Percentiles rank a stretch among this genome's conserved stretches.
Conservation (phyloP, 2,888 invertebrate species). For the Yponomeuta malinellus region DNA sequence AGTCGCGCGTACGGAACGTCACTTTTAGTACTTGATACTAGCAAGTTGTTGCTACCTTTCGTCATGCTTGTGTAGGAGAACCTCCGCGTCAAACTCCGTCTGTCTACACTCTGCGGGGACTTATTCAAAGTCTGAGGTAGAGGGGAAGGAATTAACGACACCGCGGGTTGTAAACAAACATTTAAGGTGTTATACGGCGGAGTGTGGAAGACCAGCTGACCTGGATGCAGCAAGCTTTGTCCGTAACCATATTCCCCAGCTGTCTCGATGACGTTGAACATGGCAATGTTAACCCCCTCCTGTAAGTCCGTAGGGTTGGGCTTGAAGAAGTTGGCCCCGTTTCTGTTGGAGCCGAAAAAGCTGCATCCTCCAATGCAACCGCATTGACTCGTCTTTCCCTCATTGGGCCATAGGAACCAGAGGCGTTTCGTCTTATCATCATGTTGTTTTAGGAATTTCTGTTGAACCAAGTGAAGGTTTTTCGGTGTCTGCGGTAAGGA, state of each 20-base stretch:
- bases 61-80: conserved; percentile 68
- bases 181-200: conserved; percentile 89
- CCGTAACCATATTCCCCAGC: conserved; percentile 94
- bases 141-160: conserved; percentile 61
- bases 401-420: conserved; percentile 95
- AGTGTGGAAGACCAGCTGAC: conserved; percentile 91
- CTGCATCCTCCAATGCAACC: conserved; percentile 96
- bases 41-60: conserved; percentile 60
- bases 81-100: conserved; percentile 61
- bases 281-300: conserved; percentile 89
- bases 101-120: conserved; percentile 58
- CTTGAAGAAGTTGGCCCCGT: conserved; percentile 92
- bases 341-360: conserved; percentile 95
- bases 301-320: conserved; percentile 86
- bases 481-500: conserved; percentile 86
- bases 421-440: conserved; percentile 90
- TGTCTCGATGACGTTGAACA: conserved; percentile 81
- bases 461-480: conserved; percentile 85
- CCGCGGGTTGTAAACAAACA: conserved; percentile 82
- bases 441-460: conserved; percentile 87
- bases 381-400: conserved; percentile 84
- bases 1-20: conserved; percentile 89
- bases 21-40: conserved; percentile 66
- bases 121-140: conserved; percentile 57
- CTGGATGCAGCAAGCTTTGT: conserved; percentile 92